Base-by-base conservation (phyloP, 1,140 invertebrate genomes). In the Dufourea novaeangliae region DNA sequence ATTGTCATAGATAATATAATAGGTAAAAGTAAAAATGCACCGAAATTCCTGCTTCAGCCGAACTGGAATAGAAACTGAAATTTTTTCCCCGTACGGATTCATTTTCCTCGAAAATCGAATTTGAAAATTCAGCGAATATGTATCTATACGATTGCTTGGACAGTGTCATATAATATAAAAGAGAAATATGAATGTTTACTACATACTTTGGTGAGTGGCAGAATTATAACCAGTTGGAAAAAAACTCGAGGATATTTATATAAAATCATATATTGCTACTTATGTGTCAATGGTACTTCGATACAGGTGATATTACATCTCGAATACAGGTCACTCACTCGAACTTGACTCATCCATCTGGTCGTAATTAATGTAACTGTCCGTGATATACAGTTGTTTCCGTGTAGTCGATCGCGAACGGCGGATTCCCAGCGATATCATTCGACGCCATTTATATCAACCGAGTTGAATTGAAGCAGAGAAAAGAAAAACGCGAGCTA, bases 331-430 rank as follows among this genome's bases (percentile, higher is more conserved):
- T 68, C 59, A 59, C 56, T 82, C 68, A 44, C 34, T 54, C 41
- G 57, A 25, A 64, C 64, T 57, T 46, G 73, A 71, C 59, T 82
- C 79, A 80, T 79, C 46, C 78, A 82, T 77, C 79, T 46, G 37
- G 71, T 25, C 61, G 70, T 81, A 82, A 85, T 85, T 81, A 85
- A 84, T 52, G 66, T 78, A 81, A 84, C 82, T 78, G 78, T 84
- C 52, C 54, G 56, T 70, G 61, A 66, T 73, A 78, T 80, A n/a
- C 72, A 77, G 62, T 56, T 75, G 72, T 81, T 78, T 78, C 54
- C 61, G 46, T 22, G 22, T 63, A 70, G 46, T 64, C 44, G 50
- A 73, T 68, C 57, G 20, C 73, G 68, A 84, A 74, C 17, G 52
- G n/a, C 64, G 77, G 52, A 72, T 80, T 76, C 57, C 52, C 73